phyloP scores from a whole-genome alignment of 2,888 invertebrate species.

The Belgica antarctica region DNA sequence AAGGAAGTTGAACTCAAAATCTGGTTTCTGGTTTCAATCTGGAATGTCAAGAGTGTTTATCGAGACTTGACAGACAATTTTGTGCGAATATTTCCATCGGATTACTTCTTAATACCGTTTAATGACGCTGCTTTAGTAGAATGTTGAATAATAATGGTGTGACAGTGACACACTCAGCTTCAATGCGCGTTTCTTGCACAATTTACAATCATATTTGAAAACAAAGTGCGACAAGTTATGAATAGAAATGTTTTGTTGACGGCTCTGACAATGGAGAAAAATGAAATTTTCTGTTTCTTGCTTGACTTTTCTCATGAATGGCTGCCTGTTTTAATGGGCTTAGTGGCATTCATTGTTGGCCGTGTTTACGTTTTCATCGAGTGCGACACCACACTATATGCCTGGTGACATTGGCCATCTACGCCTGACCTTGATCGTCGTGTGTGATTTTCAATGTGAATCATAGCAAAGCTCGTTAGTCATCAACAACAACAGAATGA shows the following conservation, averaged over 20 bases:
- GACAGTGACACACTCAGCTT: conserved; percentile 9
- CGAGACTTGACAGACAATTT: no score
- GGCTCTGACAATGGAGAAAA: neutral
- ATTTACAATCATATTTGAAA: neutral
- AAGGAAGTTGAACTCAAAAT: conserved; percentile 4
- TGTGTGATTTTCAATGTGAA: conserved; percentile 11
- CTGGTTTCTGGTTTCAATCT: neutral
- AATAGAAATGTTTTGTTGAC: conserved; percentile 9
- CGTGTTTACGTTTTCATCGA: neutral
- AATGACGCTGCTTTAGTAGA: no score
- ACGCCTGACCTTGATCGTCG: neutral
- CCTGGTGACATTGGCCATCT: neutral
- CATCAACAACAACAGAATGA: no score
- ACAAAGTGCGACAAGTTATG: neutral
- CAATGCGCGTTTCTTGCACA: neutral
- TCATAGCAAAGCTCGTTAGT: neutral
- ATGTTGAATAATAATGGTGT: conserved; percentile 32
- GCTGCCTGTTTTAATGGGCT: conserved; percentile 14
- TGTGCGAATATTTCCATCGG: no score
- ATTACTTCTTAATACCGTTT: no score
- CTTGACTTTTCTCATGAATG: conserved; percentile 5
- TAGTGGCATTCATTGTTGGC: neutral
- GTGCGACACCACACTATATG: neutral
- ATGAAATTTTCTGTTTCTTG: neutral
- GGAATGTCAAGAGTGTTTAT: neutral